phyloP scores from a whole-genome alignment of 2,888 invertebrate genomes.

The Choristoneura rosaceana region DNA sequence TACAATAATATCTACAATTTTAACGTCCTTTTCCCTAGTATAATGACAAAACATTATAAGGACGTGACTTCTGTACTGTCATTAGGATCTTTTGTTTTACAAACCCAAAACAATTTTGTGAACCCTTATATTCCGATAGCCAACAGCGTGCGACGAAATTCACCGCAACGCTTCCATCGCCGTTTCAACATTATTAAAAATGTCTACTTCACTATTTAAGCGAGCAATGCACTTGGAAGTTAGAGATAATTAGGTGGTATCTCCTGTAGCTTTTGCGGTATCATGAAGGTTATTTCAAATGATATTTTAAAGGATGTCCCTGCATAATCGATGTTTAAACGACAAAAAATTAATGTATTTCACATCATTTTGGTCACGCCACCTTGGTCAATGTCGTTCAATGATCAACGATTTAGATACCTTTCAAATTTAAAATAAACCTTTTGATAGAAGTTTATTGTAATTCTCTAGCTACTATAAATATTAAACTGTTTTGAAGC shows the following conservation, averaged over 20 bases:
- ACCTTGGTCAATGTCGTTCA: conserved; percentile 5
- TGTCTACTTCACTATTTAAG: background rate
- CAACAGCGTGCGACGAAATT: background rate
- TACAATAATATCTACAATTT: conserved; percentile 73
- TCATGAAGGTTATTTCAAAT: conserved; percentile 51
- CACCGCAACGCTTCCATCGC: background rate
- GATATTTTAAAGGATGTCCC: conserved; percentile 57
- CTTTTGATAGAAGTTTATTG: too few species aligned
- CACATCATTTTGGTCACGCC: conserved; percentile 11
- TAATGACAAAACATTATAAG: conserved; percentile 69
- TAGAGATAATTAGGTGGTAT: background rate
- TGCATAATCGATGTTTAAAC: conserved; percentile 40
- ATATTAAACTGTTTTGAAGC: too few species aligned
- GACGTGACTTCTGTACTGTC: conserved; percentile 79
- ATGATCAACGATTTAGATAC: conserved; percentile 4
- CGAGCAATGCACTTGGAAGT: background rate
- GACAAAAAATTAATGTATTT: conserved; percentile 32
- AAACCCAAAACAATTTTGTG: conserved; percentile 36
- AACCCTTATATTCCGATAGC: conserved; percentile 23
- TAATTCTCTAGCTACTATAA: too few species aligned
- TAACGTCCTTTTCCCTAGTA: conserved; percentile 65
- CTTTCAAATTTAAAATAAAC: too few species aligned
- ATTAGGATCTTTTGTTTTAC: conserved; percentile 67
- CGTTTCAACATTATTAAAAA: background rate
- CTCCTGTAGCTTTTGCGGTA: conserved; percentile 25